Conservation (phyloP, 2,113 vertebrate species). For the Halcyon malimbica region DNA sequence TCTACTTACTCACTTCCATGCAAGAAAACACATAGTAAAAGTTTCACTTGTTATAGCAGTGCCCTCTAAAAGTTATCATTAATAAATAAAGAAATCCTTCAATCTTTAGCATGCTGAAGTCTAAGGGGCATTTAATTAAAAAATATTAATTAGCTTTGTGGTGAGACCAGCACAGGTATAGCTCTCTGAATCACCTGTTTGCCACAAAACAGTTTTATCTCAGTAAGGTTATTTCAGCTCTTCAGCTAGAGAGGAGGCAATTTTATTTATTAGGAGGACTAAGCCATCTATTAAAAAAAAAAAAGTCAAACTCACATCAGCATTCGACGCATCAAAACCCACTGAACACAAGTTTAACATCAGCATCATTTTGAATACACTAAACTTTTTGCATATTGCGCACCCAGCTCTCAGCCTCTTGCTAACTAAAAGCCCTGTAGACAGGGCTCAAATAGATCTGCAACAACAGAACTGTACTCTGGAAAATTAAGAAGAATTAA, state of each 20-base stretch:
- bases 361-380: neutral
- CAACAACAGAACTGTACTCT: neutral
- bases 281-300: neutral
- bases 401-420: neutral
- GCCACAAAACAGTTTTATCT: neutral
- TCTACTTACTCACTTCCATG: neutral
- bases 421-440: neutral
- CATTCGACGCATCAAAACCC: neutral
- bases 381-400: neutral
- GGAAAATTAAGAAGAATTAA: neutral
- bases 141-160: neutral
- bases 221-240: neutral
- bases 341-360: neutral
- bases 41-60: neutral
- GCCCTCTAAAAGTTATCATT: neutral
- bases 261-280: neutral
- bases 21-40: neutral
- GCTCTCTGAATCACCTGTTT: conserved; percentile 6
- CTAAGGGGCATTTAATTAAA: neutral
- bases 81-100: neutral
- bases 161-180: neutral
- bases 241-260: neutral
- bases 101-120: neutral
- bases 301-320: neutral
- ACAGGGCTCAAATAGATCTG: neutral